phyloP scores from a whole-genome alignment of 2,888 invertebrate genomes.

The Atethmia centrago region DNA sequence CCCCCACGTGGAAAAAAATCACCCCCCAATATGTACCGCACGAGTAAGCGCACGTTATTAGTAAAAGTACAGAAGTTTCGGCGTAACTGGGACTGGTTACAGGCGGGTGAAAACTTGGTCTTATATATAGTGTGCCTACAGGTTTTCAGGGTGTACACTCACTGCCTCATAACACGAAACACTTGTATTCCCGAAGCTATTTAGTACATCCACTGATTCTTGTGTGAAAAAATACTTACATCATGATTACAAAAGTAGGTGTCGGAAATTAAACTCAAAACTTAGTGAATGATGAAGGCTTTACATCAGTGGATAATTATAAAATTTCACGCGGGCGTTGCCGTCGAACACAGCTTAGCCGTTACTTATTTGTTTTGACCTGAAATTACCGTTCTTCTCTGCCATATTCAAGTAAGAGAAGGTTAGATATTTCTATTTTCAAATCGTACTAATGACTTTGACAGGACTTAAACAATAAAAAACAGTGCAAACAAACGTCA shows the following conservation, averaged over 20 bases:
- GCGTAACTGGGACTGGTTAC: conserved; percentile 30
- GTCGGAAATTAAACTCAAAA: background rate
- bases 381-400: background rate
- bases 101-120: conserved; percentile 16
- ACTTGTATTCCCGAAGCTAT: background rate
- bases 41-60: conserved; percentile 62
- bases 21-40: conserved; percentile 63
- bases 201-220: background rate
- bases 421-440: background rate
- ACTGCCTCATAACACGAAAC: background rate
- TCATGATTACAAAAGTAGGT: background rate
- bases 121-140: conserved; percentile 21
- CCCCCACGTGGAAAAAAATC: conserved; percentile 60
- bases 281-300: background rate
- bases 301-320: background rate
- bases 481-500: background rate
- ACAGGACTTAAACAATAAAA: background rate
- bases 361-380: background rate
- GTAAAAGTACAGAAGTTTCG: conserved; percentile 55
- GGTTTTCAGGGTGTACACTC: background rate
- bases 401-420: background rate
- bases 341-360: too few relatives aligned
- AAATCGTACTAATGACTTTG: background rate
- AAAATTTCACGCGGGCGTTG: background rate
- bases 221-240: background rate